phyloP scores from a whole-genome alignment of 2,797 vertebrate genomes.

The Pogonophryne albipinna region DNA sequence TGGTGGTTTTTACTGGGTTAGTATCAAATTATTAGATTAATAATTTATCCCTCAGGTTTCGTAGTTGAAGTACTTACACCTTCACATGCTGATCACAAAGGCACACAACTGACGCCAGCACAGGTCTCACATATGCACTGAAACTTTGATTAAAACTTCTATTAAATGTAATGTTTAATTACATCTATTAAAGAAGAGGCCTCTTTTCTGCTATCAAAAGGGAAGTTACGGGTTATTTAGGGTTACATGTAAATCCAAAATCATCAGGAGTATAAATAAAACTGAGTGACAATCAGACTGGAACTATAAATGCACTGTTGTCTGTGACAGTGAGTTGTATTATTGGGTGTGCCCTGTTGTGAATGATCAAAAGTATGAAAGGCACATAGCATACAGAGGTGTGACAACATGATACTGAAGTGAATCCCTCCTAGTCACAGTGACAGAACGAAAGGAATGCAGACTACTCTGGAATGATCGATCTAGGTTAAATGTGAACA shows the following conservation, averaged over 20 bases:
- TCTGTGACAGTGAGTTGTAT: slow-evolving; percentile 7
- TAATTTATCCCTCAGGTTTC: not conserved
- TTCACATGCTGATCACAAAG: not conserved
- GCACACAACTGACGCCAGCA: not conserved
- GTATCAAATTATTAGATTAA: not conserved
- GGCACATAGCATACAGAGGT: slow-evolving; percentile 66
- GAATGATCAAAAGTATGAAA: slow-evolving; percentile 60
- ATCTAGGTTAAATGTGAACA: not conserved
- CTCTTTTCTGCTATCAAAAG: not conserved
- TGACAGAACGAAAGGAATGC: slow-evolving; percentile 57
- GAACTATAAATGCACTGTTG: not conserved
- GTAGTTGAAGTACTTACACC: not conserved
- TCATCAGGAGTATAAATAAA: not conserved
- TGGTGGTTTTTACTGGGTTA: not conserved
- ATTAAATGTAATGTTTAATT: not conserved
- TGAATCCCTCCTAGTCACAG: slow-evolving; percentile 26
- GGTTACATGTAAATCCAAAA: not conserved
- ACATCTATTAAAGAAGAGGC: not conserved
- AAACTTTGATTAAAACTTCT: slow-evolving; percentile 4
- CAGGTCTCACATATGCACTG: not conserved
- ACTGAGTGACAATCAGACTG: slow-evolving; percentile 5
- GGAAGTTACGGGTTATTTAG: not conserved
- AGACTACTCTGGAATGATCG: slow-evolving; percentile 14
- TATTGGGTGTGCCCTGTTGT: slow-evolving; percentile 59
- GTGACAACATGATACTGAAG: slow-evolving; percentile 54